These are phyloP conservation scores for Habroteleia sp. DNA, from an alignment of 2,888 invertebrate genomes.

Conservation along the genomic window DNA sequence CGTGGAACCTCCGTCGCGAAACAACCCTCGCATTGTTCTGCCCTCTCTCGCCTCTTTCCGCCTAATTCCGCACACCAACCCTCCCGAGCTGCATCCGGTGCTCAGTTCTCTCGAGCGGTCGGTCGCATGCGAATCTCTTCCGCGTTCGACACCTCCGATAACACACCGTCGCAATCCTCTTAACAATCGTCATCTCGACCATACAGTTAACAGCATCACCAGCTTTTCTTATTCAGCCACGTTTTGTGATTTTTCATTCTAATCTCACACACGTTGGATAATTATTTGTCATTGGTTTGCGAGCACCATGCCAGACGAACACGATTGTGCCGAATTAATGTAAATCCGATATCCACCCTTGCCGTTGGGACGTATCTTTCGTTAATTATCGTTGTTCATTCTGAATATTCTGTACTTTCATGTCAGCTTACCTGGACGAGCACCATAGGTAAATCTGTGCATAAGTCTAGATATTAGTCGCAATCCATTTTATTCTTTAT, in stretches of 20 bases:
- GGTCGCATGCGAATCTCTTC: constrained; percentile 45
- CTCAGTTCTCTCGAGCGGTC: constrained; percentile 67
- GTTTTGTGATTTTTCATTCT: no score
- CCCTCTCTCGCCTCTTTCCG: constrained; percentile 55
- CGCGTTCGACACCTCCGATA: constrained; percentile 17
- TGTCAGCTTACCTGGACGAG: constrained; percentile 38
- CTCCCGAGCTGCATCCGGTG: constrained; percentile 58
- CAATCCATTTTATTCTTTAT: no score
- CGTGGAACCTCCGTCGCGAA: constrained; percentile 71
- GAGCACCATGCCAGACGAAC: constrained; percentile 6
- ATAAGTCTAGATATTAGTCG: no score
- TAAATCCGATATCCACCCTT: constrained; percentile 27
- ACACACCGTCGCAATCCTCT: neutral
- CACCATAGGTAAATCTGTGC: constrained; percentile 41
- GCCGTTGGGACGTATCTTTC: constrained; percentile 50
- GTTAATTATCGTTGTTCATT: constrained; percentile 47
- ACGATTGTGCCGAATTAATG: constrained; percentile 31
- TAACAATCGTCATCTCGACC: neutral
- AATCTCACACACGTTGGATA: no score
- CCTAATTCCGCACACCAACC: constrained; percentile 43
- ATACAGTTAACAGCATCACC: no score
- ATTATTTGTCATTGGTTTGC: no score
- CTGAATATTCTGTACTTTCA: constrained; percentile 21
- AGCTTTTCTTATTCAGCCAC: no score
- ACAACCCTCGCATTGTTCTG: constrained; percentile 65